Base-by-base conservation (phyloP, 2,888 invertebrate genomes). In the Epinotia ramella region DNA sequence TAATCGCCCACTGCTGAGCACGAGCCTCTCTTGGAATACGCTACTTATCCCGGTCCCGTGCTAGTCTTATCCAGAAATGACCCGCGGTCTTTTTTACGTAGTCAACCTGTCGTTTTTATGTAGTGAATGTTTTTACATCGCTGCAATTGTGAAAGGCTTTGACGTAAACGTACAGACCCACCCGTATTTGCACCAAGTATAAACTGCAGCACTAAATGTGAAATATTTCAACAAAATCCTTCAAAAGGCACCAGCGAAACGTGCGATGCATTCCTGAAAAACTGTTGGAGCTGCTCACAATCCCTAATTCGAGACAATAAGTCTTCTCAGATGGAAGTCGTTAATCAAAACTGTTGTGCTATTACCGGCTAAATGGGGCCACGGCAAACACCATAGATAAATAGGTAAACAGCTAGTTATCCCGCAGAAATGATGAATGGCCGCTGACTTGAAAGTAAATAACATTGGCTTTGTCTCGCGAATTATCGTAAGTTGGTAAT, bases 331-430 rank as follows among this genome's bases (percentile, higher is more conserved):
- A 74, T 74, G 56, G 65, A 75, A 72, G 71, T 76, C 76, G 72
- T 76, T 76, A 77, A 77, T 77, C 77, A 77, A 75, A 77, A 72
- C 66, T 65, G 63, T 65, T 64, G 60, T 60, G 69, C 75, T 72
- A 77, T 77, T 74, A 72, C 66, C 33, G 67, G 49, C 71, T 72
- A 71, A 77, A 75, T 65, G 72, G 75, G 49, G 71, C 72, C 53
- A 53, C 46, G 44, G 71, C 71, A 75, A 77, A 77, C 63, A 71
- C 77, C 65, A 77, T 76, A 66, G 72, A 72, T 67, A 75, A 71
- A 71, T 75, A 71, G 60, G 66, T 66, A 71, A 65, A 75, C 75
- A 75, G 40, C 46, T 16, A 72, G 60, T 67, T 76, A 72, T 66
- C 76, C 71, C 63, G 46, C 73, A 20, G 62, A 46, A 59, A 70